These are phyloP conservation scores for Eulemur rufifrons DNA, from an alignment of 2,113 vertebrate species.

Conservation along the genomic window DNA sequence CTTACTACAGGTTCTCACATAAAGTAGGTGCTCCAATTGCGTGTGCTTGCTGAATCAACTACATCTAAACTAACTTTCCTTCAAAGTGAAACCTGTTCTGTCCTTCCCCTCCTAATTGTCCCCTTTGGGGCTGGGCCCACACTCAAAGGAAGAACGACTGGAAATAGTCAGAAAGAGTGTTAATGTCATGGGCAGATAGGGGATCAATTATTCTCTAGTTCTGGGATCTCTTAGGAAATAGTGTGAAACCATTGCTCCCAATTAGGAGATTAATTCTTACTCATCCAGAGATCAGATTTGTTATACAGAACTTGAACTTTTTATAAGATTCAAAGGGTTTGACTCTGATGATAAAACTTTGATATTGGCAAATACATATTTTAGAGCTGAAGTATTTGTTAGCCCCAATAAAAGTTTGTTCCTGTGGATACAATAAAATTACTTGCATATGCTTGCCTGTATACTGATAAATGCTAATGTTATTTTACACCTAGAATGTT, in stretches of 20 bases:
- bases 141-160: not conserved
- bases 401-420: conserved; percentile 6
- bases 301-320: not conserved
- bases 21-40: not conserved
- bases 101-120: not conserved
- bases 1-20: not conserved
- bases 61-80: not conserved
- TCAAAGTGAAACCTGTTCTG: not conserved
- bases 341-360: not conserved
- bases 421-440: not conserved
- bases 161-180: not conserved
- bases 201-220: not conserved
- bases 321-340: not conserved
- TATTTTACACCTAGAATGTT: not conserved
- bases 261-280: conserved; percentile 29
- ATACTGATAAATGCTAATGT: not conserved
- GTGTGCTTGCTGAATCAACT: not conserved
- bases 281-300: not conserved
- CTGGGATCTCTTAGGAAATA: not conserved
- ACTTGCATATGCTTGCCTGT: not conserved
- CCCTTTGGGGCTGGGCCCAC: not conserved
- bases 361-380: not conserved
- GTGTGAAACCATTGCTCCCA: not conserved
- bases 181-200: not conserved
- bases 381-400: not conserved